These are phyloP conservation scores for Chironomus tepperi DNA, from an alignment of 1,140 invertebrate species.

Conservation along the genomic window DNA sequence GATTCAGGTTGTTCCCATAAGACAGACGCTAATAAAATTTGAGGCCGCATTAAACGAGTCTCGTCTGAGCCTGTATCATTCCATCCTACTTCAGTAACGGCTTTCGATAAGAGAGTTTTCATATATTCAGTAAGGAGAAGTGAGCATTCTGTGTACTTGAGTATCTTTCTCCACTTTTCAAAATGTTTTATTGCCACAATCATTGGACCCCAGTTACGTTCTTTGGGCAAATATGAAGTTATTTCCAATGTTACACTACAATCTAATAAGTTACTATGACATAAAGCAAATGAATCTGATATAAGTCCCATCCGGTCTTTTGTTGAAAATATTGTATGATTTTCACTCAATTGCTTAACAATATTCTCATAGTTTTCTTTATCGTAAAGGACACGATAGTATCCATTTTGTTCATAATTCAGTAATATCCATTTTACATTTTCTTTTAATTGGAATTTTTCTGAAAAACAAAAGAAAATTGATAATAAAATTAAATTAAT, in stretches of 20 bases:
- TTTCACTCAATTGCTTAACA: slow-evolving; percentile 54
- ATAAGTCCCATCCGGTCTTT: slow-evolving; percentile 60
- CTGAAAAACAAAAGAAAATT: slow-evolving; percentile 31
- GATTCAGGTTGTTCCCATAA: slow-evolving; percentile 39
- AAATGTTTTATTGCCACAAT: slow-evolving; percentile 59
- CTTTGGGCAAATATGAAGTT: slow-evolving; percentile 59
- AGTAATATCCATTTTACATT: slow-evolving; percentile 69
- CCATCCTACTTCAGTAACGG: slow-evolving; percentile 56
- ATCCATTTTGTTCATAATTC: slow-evolving; percentile 78
- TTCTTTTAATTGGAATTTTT: slow-evolving; percentile 45
- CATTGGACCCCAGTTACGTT: slow-evolving; percentile 66
- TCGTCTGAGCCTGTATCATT: slow-evolving; percentile 56
- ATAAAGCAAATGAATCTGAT: slow-evolving; percentile 65
- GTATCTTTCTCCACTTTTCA: slow-evolving; percentile 54
- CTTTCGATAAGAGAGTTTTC: slow-evolving; percentile 50
- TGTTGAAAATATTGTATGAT: slow-evolving; percentile 58
- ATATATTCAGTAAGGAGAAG: slow-evolving; percentile 55
- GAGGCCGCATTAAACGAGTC: slow-evolving; percentile 38
- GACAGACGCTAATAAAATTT: slow-evolving; percentile 36
- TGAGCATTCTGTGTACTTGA: slow-evolving; percentile 58
- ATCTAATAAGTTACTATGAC: slow-evolving; percentile 60
- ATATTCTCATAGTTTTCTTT: slow-evolving; percentile 64
- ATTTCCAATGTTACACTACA: slow-evolving; percentile 57
- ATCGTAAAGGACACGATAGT: slow-evolving; percentile 81
- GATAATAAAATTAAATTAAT: slow-evolving; percentile 10